These are phyloP conservation scores for Acronicta alni DNA, from an alignment of 2,888 invertebrate species.

Conservation along the genomic window DNA sequence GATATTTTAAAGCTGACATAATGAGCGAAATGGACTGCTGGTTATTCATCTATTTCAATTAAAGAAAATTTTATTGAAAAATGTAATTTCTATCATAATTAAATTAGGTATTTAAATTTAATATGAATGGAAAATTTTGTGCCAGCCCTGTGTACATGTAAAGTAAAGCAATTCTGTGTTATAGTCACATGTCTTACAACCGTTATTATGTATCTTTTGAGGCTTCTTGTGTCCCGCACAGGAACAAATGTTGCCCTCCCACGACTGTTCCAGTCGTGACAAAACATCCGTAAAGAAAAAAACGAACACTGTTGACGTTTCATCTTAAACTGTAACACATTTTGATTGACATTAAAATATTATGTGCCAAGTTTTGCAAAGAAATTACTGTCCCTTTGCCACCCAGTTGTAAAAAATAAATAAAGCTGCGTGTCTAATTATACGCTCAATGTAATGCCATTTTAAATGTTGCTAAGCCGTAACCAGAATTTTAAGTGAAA, in stretches of 20 bases:
- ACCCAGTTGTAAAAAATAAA: conserved; percentile 21
- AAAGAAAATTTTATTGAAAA: too few species aligned
- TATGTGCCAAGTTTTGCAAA: conserved; percentile 36
- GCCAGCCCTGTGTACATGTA: conserved; percentile 28
- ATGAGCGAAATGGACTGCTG: too few species aligned
- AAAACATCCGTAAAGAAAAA: conserved; percentile 44
- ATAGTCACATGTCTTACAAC: conserved; percentile 43
- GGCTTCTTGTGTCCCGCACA: conserved; percentile 30
- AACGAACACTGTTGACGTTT: conserved; percentile 37
- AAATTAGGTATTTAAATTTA: too few species aligned
- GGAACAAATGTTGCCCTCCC: conserved; percentile 55
- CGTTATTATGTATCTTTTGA: conserved; percentile 53
- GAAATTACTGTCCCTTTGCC: conserved; percentile 24
- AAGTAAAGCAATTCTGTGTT: conserved; percentile 27
- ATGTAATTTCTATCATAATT: too few species aligned
- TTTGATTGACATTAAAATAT: conserved; percentile 55
- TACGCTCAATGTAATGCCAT: background rate
- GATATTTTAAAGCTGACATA: too few species aligned
- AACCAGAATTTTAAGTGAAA: background rate
- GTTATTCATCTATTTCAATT: too few species aligned
- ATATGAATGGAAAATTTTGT: background rate
- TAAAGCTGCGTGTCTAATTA: conserved; percentile 14
- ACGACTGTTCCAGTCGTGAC: conserved; percentile 41
- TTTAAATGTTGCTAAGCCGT: background rate
- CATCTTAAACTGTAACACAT: conserved; percentile 38